Evolutionary conservation across 53 echinoderm and acorn worm species (phyloP), one percentile per base, ranked within the genome.

Genomic region (Apostichopus leukothele): DNA sequence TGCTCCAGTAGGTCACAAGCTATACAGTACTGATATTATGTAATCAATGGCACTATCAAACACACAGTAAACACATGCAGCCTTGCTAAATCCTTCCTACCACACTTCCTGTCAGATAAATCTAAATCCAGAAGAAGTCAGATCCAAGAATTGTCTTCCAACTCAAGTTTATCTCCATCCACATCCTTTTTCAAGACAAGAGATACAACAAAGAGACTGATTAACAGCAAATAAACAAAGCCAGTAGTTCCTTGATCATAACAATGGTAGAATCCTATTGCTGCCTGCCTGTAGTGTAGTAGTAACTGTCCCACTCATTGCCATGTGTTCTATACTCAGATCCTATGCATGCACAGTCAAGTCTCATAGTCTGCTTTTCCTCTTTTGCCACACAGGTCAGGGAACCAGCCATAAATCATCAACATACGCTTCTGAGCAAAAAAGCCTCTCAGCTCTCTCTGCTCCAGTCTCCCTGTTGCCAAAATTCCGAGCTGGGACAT

Each of bases 401-500:
- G 23, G 63, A 85, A 66, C 26, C 85, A 25, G 26, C 66, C 63
- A 85, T 85, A 85, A 85, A 85, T 85, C 85, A 60, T 14, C 85
- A 11, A 85, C 85, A 85, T 85, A 85, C 59, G 85, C 66, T 67
- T 63, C 16, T 16, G 59, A 50, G 39, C 39, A 51, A 39, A 16
- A 77, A 52, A 51, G 16, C 10, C 77, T 77, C 27, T 39, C 80
- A 79, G n/a, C 68, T 67, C 80, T 79, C 80, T 39, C 39, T 39
- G n/a, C 39, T 39, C 16, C 85, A n/a, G 71, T n/a, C 55, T n/a
- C 54, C 55, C 81, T 55, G 55, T 81, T 85, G 85, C 63, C 85
- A 85, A 67, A 85, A 85, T 85, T 85, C 85, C 85, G 67, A 63
- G 50, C 63, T 85, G 85, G 85, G 85, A 85, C 85, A 60, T 85